phyloP scores from a whole-genome alignment of 2,888 invertebrate genomes.

The Drosophila affinis region DNA sequence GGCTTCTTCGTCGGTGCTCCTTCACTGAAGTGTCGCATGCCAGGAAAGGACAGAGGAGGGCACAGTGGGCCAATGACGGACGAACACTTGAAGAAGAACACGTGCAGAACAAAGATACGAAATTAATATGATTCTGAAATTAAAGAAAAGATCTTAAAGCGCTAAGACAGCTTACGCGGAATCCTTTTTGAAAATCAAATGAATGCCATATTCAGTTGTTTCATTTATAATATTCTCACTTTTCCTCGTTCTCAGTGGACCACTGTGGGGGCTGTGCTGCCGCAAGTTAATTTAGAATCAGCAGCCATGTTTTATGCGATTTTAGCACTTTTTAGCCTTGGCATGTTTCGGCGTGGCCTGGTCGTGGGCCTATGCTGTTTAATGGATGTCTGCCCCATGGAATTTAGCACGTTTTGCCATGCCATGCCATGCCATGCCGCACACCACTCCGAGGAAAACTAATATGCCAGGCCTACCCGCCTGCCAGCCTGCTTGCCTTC shows the following conservation, averaged over 20 bases:
- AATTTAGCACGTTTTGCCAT: constrained; percentile 70
- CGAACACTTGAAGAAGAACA: not conserved
- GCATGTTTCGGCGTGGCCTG: constrained; percentile 43
- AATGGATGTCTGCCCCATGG: constrained; percentile 72
- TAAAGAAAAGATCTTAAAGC: too few relatives aligned
- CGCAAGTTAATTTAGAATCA: constrained; percentile 70
- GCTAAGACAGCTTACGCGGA: too few relatives aligned
- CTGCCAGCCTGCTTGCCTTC: constrained; percentile 14
- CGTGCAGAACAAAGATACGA: too few relatives aligned
- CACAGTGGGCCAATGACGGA: constrained; percentile 20
- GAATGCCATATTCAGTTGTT: not conserved
- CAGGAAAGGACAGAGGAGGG: constrained; percentile 18
- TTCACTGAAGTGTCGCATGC: constrained; percentile 41
- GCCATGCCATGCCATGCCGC: constrained; percentile 10
- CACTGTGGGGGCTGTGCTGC: constrained; percentile 24
- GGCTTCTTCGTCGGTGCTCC: constrained; percentile 30
- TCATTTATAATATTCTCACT: not conserved
- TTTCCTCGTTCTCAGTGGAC: too few relatives aligned
- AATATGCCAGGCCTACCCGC: constrained; percentile 55
- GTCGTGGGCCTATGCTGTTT: constrained; percentile 41
- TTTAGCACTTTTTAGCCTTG: constrained; percentile 67
- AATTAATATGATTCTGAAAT: too few relatives aligned
- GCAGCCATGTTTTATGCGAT: constrained; percentile 70
- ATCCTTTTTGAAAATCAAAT: not conserved
- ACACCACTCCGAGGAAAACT: constrained; percentile 62